Base-by-base conservation (phyloP, 53 echinoderm and acorn worm genomes). In the Patiria pectinifera region DNA sequence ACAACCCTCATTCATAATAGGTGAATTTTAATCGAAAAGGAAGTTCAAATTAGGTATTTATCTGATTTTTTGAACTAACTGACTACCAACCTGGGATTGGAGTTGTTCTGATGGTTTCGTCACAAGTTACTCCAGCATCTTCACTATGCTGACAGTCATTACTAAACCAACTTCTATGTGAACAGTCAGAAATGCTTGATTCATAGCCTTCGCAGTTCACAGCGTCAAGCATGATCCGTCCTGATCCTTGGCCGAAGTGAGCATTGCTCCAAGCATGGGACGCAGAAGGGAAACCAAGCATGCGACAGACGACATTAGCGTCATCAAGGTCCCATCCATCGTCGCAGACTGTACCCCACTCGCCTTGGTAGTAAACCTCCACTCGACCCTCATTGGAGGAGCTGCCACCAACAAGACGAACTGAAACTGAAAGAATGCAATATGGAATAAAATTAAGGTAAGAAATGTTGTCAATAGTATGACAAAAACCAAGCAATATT, bases 51-150 rank as follows among this genome's bases (percentile, higher is more conserved):
- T 0, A 70, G 4, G 70, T 15, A 70, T 35, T 35, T 35, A 26
- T 23, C 15, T 11, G 2, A 13, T 14, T 48, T 80, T 35, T 35
- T 35, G 35, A 35, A n/a, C 21, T 45, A 59, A 82, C 53, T 53
- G 8, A 8, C 53, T 8, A 53, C 22, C 59, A 82, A 82, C 86
- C 46, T 43, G 71, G 46, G 15, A 35, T 70, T 86, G 69, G 16
- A 43, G 71, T 71, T 70, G 71, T 61, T 11, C 44, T 3, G 80
- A 47, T 69, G 91, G 14, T 61, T 45, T 63, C 62, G n/a, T 10
- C 82, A 91, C 46, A 91, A 4, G 82, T 23, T 9, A 91, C 91
- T 69, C 91, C 71, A 2, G 82, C 91, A 61, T 91, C 91, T 45
- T 91, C 91, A 45, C 4, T 66, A 46, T 91, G 82, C 10, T 49